A percentile compares a stretch with the other conserved stretches of the same genome.
Conservation (phyloP, 2,888 invertebrate species). For the Scaptomyza polygonia region DNA sequence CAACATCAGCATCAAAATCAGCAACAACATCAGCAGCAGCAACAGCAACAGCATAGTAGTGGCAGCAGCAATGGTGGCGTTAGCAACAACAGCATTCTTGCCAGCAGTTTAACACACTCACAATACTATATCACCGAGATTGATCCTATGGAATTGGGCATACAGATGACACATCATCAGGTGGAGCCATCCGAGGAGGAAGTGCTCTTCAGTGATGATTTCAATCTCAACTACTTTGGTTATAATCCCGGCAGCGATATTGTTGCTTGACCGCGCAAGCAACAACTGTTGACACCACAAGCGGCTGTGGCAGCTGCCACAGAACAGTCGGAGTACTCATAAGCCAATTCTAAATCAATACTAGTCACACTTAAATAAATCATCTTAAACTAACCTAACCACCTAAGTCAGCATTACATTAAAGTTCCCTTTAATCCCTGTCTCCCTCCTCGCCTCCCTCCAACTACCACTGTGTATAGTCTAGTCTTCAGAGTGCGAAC, state of each 20-base stretch:
- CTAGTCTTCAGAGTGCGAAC: conserved; percentile 71
- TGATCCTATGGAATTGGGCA: conserved; percentile 84
- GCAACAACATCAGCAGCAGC: conserved; percentile 9
- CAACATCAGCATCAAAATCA: conserved; percentile 56
- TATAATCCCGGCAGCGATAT: conserved; percentile 83
- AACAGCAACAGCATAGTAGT: conserved; percentile 17
- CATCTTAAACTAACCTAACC: conserved; percentile 45
- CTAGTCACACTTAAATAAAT: conserved; percentile 65
- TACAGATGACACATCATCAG: conserved; percentile 82
- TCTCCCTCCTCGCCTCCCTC: neutral
- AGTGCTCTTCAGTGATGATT: conserved; percentile 84
- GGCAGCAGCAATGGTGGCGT: conserved; percentile 21
- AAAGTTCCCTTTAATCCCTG: neutral
- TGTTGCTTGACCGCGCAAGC: conserved; percentile 82
- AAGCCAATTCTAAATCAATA: conserved; percentile 76
- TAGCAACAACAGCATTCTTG: conserved; percentile 23
- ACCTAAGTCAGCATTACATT: conserved; percentile 50
- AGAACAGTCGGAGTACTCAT: conserved; percentile 58
- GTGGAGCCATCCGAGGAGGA: conserved; percentile 81
- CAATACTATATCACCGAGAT: conserved; percentile 84
- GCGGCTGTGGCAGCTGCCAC: conserved; percentile 27
- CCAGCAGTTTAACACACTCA: conserved; percentile 53
- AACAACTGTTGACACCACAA: conserved; percentile 12
- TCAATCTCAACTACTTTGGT: conserved; percentile 84
- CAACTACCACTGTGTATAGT: conserved; percentile 54